Evolutionary conservation across 2,113 vertebrate genomes (phyloP).

Genomic region (Peromyscus californicus): DNA sequence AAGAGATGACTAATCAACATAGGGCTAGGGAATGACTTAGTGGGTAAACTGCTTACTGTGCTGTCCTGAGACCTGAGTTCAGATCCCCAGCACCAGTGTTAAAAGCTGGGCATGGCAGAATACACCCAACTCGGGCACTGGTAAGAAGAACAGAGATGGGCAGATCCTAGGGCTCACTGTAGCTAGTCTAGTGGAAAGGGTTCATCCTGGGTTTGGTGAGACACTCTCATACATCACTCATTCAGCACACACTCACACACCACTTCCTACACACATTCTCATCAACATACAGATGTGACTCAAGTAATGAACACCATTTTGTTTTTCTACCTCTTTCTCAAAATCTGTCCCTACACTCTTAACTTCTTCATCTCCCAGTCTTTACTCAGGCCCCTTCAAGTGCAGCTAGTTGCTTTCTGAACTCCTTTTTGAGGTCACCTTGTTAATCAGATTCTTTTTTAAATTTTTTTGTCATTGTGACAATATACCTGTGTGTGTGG

Average conservation of each 20-base stretch:
- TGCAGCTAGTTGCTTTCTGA: not conserved
- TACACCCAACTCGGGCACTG: not conserved
- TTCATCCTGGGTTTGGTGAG: not conserved
- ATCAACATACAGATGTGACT: not conserved
- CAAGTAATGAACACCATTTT: not conserved
- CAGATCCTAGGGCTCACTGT: not conserved
- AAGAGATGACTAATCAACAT: not conserved
- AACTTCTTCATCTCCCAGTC: not conserved
- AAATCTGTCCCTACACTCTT: not conserved
- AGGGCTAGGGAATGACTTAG: not conserved
- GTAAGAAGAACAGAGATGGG: not conserved
- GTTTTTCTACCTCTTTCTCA: not conserved
- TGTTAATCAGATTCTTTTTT: not conserved
- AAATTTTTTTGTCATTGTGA: not conserved
- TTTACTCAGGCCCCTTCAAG: not conserved
- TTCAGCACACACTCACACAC: not conserved
- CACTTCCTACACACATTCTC: not conserved
- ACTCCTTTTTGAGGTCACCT: not conserved
- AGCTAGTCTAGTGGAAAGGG: too few species aligned
- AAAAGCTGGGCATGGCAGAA: not conserved
- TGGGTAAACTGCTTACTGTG: not conserved
- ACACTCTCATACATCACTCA: too few species aligned
- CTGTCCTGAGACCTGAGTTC: not conserved
- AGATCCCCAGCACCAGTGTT: not conserved
- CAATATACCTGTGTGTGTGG: not conserved